Evolutionary conservation across 1,140 invertebrate genomes (phyloP).

Genomic region (Archivesica marissinica): DNA sequence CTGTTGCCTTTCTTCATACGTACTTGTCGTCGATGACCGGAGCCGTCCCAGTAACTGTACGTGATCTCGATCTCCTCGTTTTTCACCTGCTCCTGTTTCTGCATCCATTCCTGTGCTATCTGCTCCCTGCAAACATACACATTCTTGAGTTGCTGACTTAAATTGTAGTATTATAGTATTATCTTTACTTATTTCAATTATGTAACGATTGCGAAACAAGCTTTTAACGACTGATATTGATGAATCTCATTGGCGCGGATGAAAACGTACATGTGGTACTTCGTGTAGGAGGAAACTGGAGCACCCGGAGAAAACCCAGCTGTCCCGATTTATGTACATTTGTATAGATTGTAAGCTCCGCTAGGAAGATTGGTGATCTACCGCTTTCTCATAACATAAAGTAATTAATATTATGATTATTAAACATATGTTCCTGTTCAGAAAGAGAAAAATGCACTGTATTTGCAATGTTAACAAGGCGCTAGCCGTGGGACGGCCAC

Average conservation of each 20-base stretch:
- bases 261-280: neutral
- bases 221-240: neutral
- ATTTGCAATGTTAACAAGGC: too few species aligned
- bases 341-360: too few species aligned
- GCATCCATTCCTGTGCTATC: conserved; percentile 93
- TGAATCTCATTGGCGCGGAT: neutral
- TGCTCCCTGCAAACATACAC: conserved; percentile 77
- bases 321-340: too few species aligned
- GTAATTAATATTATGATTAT: too few species aligned
- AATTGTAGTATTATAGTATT: too few species aligned
- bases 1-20: conserved; percentile 90
- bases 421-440: too few species aligned
- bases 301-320: too few species aligned
- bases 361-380: too few species aligned
- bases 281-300: neutral
- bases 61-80: conserved; percentile 99
- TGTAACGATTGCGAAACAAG: neutral
- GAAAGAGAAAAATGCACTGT: too few species aligned
- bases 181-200: too few species aligned
- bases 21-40: conserved; percentile 95
- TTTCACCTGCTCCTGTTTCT: conserved; percentile 97
- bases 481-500: too few species aligned
- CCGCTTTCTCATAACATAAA: too few species aligned
- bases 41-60: conserved; percentile 99
- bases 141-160: neutral